Evolutionary conservation across 2,888 invertebrate genomes (phyloP).

Genomic region (Dryococelus australis): DNA sequence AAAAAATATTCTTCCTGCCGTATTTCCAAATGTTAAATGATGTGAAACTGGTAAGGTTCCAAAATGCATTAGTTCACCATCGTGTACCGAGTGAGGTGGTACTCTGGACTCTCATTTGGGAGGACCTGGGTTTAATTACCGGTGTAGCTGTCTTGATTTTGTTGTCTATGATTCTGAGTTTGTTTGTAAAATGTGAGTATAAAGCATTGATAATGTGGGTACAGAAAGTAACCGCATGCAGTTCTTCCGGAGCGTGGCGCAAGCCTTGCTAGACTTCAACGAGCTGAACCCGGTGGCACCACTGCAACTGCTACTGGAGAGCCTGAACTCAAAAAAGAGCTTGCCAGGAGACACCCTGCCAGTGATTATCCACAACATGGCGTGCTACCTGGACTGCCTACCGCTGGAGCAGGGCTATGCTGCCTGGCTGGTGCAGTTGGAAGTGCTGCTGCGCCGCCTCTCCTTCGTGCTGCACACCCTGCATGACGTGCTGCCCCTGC

Average conservation of each 20-base stretch:
- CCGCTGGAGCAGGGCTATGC: conserved; percentile 76
- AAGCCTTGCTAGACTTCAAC: conserved; percentile 93
- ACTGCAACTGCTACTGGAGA: conserved; percentile 87
- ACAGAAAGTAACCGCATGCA: conserved; percentile 75
- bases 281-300: conserved; percentile 96
- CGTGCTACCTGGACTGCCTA: conserved; percentile 91
- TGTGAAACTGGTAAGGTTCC: too few species aligned
- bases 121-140: too few species aligned
- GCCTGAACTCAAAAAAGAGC: conserved; percentile 63
- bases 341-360: conserved; percentile 68
- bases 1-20: too few species aligned
- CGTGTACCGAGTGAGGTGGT: too few species aligned
- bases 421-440: conserved; percentile 84
- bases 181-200: too few species aligned
- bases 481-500: conserved; percentile 73
- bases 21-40: too few species aligned
- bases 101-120: too few species aligned
- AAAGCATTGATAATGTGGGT: conserved; percentile 43
- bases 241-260: conserved; percentile 94
- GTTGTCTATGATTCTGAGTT: too few species aligned
- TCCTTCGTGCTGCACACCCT: conserved; percentile 73
- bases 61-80: too few species aligned
- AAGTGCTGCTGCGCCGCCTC: conserved; percentile 70
- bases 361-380: conserved; percentile 87
- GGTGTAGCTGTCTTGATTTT: too few species aligned